A percentile compares a stretch with the other conserved stretches of the same genome.
Conservation (phyloP, 2,797 vertebrate species). For the Podargus strigoides region DNA sequence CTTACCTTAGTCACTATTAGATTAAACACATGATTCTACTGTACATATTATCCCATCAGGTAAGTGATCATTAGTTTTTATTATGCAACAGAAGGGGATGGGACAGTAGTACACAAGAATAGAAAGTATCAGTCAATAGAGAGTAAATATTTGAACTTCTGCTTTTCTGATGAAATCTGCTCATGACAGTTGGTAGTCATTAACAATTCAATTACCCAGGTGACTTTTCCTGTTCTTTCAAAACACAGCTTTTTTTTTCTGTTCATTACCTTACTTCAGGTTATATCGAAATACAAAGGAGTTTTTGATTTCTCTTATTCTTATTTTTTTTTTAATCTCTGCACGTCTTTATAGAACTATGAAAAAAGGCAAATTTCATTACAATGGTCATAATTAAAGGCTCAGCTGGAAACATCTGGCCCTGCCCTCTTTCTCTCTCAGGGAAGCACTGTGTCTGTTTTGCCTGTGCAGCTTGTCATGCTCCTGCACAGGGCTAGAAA, state of each 20-base stretch:
- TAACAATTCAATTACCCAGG: slow-evolving; percentile 82
- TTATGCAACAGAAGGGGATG: not conserved
- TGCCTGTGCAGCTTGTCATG: not conserved
- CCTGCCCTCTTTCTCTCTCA: not conserved
- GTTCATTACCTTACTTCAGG: not conserved
- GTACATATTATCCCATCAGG: not conserved
- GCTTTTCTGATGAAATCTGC: slow-evolving; percentile 79
- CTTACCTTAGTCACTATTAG: not conserved
- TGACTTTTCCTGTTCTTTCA: not conserved
- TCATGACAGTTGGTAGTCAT: slow-evolving; percentile 81
- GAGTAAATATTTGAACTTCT: slow-evolving; percentile 68
- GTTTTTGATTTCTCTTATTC: not conserved
- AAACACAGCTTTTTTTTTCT: not conserved
- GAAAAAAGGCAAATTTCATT: not conserved
- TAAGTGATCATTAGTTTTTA: not conserved
- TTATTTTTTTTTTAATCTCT: not conserved
- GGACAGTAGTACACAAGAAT: not conserved
- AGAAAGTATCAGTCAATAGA: not conserved
- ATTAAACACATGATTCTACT: not conserved
- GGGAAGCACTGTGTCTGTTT: not conserved
- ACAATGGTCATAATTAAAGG: not conserved
- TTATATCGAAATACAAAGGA: not conserved
- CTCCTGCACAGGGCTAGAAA: not conserved
- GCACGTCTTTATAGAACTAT: not conserved
- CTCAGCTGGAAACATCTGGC: not conserved